Percentiles rank a stretch among this genome's conserved stretches.
Evolutionary conservation across 2,113 vertebrate species (phyloP).

Genomic region (Colinus virginianus): DNA sequence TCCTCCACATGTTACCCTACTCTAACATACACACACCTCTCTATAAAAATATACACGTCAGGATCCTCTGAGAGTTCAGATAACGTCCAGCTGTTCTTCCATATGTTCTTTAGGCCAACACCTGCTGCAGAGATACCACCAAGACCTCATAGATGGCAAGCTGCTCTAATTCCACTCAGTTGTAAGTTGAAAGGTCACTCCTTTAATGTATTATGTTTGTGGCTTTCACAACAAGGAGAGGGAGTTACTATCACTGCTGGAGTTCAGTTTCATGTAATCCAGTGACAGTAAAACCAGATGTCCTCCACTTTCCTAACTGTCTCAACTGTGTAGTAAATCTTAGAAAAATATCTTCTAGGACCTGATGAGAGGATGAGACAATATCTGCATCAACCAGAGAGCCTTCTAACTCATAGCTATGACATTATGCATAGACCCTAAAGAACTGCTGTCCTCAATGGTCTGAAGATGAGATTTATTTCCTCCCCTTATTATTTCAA

Average conservation of each 20-base stretch:
- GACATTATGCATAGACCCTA: background rate
- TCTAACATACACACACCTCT: background rate
- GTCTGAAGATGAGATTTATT: background rate
- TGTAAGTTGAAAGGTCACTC: slow-evolving; percentile 55
- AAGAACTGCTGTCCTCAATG: background rate
- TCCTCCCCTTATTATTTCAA: slow-evolving; percentile 11
- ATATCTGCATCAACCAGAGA: background rate
- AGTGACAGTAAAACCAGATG: slow-evolving; percentile 34
- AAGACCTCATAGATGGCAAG: slow-evolving; percentile 47
- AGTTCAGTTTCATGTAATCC: slow-evolving; percentile 29
- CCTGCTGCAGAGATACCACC: slow-evolving; percentile 50
- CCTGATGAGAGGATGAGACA: background rate
- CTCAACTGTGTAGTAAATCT: slow-evolving; percentile 2
- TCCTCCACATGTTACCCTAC: background rate
- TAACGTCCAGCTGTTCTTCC: slow-evolving; percentile 57
- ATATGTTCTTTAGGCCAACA: slow-evolving; percentile 42
- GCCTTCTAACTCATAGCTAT: slow-evolving; percentile 18
- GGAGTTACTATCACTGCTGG: slow-evolving; percentile 31
- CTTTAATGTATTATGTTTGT: slow-evolving; percentile 45
- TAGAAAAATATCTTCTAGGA: slow-evolving; percentile 6
- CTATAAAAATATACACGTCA: slow-evolving; percentile 29
- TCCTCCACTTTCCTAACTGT: background rate
- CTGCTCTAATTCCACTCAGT: slow-evolving; percentile 31
- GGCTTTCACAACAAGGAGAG: slow-evolving; percentile 19
- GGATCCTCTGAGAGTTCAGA: slow-evolving; percentile 35